Conservation (phyloP, 2,113 vertebrate genomes). For the Salvelinus alpinus region DNA sequence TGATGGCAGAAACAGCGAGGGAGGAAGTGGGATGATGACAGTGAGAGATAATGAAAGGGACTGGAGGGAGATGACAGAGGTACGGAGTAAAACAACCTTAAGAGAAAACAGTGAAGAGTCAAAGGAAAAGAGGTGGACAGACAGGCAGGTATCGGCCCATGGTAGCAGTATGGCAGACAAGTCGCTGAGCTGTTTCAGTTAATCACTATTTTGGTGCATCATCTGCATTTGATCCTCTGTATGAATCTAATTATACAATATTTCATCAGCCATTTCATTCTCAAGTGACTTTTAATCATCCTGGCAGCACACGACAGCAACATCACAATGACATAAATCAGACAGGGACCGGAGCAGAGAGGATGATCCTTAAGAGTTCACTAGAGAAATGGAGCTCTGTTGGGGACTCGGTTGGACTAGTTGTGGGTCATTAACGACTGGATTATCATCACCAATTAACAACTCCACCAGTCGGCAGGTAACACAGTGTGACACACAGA, state of each 20-base stretch:
- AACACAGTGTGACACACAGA: too few species aligned
- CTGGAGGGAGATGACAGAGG: neutral
- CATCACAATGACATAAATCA: neutral
- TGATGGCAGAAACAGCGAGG: neutral
- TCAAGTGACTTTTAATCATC: conserved; percentile 12
- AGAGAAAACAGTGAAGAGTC: neutral
- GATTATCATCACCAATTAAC: too few species aligned
- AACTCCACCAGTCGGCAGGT: too few species aligned
- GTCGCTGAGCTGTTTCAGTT: neutral
- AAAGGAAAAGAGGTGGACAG: neutral
- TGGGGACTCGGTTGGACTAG: neutral
- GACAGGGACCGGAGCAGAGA: neutral
- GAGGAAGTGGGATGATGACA: neutral
- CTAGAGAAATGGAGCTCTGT: neutral
- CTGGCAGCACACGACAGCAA: neutral
- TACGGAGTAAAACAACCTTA: neutral
- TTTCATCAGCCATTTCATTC: conserved; percentile 2
- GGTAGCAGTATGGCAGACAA: neutral
- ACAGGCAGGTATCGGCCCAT: neutral
- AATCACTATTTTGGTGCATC: neutral
- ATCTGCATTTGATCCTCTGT: neutral
- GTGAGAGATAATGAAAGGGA: neutral
- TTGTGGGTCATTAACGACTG: too few species aligned
- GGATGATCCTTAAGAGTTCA: neutral
- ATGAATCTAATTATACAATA: conserved; percentile 5